These are phyloP conservation scores for Liasis olivaceus DNA, from an alignment of 2,797 vertebrate species.

Conservation along the genomic window DNA sequence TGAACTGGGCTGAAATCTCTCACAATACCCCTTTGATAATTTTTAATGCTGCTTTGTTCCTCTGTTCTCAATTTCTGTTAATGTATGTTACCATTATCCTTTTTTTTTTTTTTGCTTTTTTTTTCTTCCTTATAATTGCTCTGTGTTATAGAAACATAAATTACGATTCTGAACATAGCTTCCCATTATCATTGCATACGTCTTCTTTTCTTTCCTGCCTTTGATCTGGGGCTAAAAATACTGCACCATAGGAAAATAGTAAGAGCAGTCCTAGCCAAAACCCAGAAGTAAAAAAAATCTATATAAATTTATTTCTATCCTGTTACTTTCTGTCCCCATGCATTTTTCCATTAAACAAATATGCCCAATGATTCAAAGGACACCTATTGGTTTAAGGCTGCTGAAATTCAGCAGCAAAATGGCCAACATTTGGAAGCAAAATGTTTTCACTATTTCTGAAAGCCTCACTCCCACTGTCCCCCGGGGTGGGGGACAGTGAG, in stretches of 20 bases:
- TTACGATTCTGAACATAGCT: slow-evolving; percentile 12
- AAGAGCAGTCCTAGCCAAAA: neutral
- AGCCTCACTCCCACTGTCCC: neutral
- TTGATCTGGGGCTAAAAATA: neutral
- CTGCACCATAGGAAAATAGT: neutral
- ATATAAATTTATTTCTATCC: neutral
- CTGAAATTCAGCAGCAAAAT: neutral
- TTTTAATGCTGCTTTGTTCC: neutral
- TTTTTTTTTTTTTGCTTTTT: neutral
- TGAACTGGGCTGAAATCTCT: neutral
- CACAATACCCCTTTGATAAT: neutral
- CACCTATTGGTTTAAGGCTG: neutral
- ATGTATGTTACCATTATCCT: neutral
- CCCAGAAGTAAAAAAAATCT: neutral
- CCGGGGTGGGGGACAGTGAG: neutral
- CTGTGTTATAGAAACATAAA: slow-evolving; percentile 4
- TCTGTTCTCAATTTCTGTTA: neutral
- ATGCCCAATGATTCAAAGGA: neutral
- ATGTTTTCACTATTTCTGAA: neutral
- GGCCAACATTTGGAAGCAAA: neutral
- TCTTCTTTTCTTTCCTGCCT: neutral
- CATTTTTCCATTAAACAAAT: neutral
- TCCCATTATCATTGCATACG: neutral
- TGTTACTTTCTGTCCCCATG: neutral
- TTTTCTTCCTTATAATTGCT: neutral